phyloP scores from a whole-genome alignment of 2,113 vertebrate species.

The Globicephala melas region DNA sequence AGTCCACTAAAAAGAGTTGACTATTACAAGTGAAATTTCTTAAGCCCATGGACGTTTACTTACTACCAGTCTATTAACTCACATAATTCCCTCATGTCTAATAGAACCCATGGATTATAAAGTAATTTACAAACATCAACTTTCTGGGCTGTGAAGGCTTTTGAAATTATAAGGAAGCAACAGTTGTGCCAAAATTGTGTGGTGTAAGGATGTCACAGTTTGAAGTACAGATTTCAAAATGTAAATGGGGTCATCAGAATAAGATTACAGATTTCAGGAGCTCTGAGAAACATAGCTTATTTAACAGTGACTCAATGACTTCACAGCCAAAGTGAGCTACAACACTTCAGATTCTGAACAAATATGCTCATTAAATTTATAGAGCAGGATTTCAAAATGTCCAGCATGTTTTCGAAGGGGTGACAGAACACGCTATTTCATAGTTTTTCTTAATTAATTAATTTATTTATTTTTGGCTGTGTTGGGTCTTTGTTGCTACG shows the following conservation, averaged over 20 bases:
- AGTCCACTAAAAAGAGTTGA: not conserved
- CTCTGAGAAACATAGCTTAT: constrained; percentile 9
- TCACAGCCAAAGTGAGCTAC: not conserved
- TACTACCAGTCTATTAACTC: constrained; percentile 33
- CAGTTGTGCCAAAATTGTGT: not conserved
- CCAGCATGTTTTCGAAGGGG: not conserved
- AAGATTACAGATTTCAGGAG: constrained; percentile 46
- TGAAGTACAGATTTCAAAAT: constrained; percentile 52
- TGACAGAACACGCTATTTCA: not conserved
- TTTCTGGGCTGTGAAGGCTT: not conserved
- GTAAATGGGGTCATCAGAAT: constrained; percentile 49
- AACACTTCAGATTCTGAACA: not conserved
- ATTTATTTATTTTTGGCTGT: no score
- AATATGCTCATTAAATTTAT: not conserved
- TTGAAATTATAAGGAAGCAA: constrained; percentile 53
- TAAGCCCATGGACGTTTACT: not conserved
- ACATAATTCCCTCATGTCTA: not conserved
- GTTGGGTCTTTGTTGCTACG: no score
- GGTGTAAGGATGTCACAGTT: constrained; percentile 28
- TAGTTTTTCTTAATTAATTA: no score
- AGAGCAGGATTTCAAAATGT: not conserved
- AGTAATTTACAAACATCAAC: constrained; percentile 36
- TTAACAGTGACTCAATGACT: constrained; percentile 43
- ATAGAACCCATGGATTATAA: constrained; percentile 18
- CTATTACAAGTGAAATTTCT: not conserved